Evolutionary conservation across 2,797 vertebrate species (phyloP), one percentile per base, ranked within the genome.

Genomic region (Gymnopithys bicolor): DNA sequence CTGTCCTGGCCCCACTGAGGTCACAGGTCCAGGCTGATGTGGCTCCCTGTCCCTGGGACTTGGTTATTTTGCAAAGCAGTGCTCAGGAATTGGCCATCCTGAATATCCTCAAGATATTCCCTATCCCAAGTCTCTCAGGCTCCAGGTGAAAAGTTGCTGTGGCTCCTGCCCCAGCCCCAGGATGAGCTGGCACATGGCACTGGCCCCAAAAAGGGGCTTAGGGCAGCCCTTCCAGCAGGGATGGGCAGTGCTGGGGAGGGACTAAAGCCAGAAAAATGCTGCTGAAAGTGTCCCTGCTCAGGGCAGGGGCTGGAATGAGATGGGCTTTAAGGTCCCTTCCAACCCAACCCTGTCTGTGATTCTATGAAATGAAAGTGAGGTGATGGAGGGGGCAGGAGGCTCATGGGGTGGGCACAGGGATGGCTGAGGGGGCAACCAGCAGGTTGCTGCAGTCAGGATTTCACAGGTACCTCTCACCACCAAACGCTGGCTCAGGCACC

Each of bases 21-120:
- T 10, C 63, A 11, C 27, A 35, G 66, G 11, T 9, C 41, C 7
- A 13, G 64, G 4, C 19, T 24, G 14, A 0, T 13, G 12, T 0
- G 2, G 16, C 23, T 69, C 51, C 55, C 39, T 68, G 53, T 7
- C 41, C 58, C 55, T 22, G 46, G 45, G 4, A 7, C 13, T 25
- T 21, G 11, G 8, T 28, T 3, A 5, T 37, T 55, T n/a, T 22
- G 60, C 18, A 10, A 45, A 45, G 45, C 45, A 21, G 45, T 45
- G 45, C 45, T 45, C 45, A 45, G 45, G 45, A 45, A 45, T 21
- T 45, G 45, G 45, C 45, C 45, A 45, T 21, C 45, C 45, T 45
- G 45, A 45, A 45, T 45, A 45, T 45, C 45, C 45, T 21, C 45
- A 45, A 45, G 45, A 11, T 45, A 19, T 45, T 45, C 19, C 45